Conservation (phyloP, 2,113 vertebrate genomes). For the Serinus canaria region DNA sequence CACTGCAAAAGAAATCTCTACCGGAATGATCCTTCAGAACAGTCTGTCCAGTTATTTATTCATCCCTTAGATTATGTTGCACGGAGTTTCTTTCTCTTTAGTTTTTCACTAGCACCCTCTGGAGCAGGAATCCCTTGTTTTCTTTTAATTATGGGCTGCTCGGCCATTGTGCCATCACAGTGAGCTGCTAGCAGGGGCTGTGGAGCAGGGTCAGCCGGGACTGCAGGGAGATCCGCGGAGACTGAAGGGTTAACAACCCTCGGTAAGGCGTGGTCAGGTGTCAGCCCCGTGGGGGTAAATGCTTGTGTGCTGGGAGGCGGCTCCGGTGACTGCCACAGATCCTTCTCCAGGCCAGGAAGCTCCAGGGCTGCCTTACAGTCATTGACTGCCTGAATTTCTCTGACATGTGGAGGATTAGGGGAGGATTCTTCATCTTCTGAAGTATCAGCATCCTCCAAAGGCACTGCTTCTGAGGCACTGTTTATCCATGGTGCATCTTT, state of each 20-base stretch:
- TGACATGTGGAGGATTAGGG: background rate
- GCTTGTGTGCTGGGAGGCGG: background rate
- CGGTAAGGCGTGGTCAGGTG: background rate
- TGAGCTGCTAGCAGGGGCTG: background rate
- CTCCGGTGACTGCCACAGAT: background rate
- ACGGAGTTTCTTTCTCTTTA: slow-evolving; percentile 49
- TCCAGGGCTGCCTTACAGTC: background rate
- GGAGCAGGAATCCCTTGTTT: slow-evolving; percentile 47
- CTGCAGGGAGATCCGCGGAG: background rate
- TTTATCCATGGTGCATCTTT: background rate
- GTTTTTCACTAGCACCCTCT: slow-evolving; percentile 50
- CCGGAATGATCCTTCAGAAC: background rate
- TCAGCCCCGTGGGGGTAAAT: background rate
- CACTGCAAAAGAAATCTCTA: background rate
- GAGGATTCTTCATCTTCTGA: background rate
- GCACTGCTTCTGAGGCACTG: background rate
- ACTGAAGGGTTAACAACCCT: background rate
- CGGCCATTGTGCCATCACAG: background rate
- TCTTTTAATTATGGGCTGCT: slow-evolving; percentile 36
- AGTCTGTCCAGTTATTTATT: background rate
- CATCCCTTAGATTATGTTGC: background rate
- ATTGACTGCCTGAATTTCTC: slow-evolving; percentile 39
- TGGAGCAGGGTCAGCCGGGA: background rate
- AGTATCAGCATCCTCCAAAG: background rate
- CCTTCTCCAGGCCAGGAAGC: background rate